These are phyloP conservation scores for Grus americana DNA, from an alignment of 2,113 vertebrate genomes.

Conservation along the genomic window DNA sequence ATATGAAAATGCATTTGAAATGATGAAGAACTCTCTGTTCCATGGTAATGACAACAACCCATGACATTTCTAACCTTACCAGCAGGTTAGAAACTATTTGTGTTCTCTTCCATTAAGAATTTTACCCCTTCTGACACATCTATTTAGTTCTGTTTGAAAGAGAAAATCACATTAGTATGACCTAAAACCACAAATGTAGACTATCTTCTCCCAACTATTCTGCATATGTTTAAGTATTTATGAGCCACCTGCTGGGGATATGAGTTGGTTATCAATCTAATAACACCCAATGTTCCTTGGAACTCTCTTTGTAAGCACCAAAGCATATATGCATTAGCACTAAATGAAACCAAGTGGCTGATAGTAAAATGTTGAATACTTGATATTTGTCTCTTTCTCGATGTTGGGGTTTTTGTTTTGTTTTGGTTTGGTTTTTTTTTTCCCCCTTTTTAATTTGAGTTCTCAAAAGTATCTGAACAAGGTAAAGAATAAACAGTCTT, in stretches of 20 bases:
- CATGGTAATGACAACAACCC: conserved; percentile 83
- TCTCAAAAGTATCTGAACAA: conserved; percentile 20
- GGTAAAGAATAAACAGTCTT: conserved; percentile 44
- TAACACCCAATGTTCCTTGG: conserved; percentile 71
- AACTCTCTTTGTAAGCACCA: conserved; percentile 74
- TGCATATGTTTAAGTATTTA: conserved; percentile 82
- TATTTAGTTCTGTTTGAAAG: conserved; percentile 81
- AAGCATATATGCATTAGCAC: conserved; percentile 71
- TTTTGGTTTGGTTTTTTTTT: no score
- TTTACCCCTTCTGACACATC: conserved; percentile 82
- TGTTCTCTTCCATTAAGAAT: conserved; percentile 87
- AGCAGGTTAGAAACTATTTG: conserved; percentile 82
- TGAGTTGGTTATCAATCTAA: conserved; percentile 87
- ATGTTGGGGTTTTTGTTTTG: not conserved
- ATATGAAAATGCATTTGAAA: conserved; percentile 81
- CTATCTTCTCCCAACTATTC: conserved; percentile 70
- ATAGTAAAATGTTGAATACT: conserved; percentile 60
- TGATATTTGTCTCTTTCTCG: not conserved
- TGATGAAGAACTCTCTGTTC: conserved; percentile 82
- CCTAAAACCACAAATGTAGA: conserved; percentile 78
- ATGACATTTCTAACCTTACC: conserved; percentile 81
- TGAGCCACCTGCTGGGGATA: conserved; percentile 83
- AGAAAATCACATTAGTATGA: conserved; percentile 82
- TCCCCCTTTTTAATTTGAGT: not conserved
- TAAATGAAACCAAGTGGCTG: conserved; percentile 71